Base-by-base conservation (phyloP, 2,113 vertebrate species). In the Damaliscus lunatus region DNA sequence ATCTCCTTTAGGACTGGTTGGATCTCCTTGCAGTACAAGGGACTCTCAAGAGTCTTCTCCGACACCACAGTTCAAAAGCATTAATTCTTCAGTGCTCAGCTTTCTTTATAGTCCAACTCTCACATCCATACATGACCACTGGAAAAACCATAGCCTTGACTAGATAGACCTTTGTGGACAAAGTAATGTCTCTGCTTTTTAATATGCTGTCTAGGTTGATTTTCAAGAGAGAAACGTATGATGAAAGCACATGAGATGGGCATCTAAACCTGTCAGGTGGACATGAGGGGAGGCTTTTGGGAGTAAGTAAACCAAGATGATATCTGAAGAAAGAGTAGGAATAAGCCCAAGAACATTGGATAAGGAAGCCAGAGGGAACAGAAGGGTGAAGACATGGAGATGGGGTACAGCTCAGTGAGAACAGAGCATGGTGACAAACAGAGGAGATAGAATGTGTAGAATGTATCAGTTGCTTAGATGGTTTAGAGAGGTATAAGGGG, bases 51-150 rank as follows among this genome's bases (percentile, higher is more conserved):
- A n/a, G 62, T n/a, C 62, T 67, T 67, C 62, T n/a, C 33, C 1
- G 1, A n/a, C 16, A 9, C 33, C 33, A 9, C 3, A 19, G 3
- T 67, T 19, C 33, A n/a, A 67, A 62, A 67, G 7, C 16, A 10
- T 67, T 16, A 19, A 0, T 67, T 67, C 33, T 67, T 67, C 1
- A 0, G 16, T 0, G 0, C 3, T 67, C 62, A 67, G 62, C 7
- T 67, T n/a, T 67, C 7, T 67, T n/a, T 33, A 67, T 8, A n/a
- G 64, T 36, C 33, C 64, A 67, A 67, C 4, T 67, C 17, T 67
- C 8, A 19, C 16, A 67, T 67, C 64, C 33, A 36, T 67, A n/a
- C 33, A 67, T 67, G 62, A 67, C 64, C 16, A 67, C 64, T 21
- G 64, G 64, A n/a, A 67, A 67, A 67, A 36, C 4, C 64, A 36